Conservation (phyloP, 2,113 vertebrate species). For the Chelonoidis abingdonii region DNA sequence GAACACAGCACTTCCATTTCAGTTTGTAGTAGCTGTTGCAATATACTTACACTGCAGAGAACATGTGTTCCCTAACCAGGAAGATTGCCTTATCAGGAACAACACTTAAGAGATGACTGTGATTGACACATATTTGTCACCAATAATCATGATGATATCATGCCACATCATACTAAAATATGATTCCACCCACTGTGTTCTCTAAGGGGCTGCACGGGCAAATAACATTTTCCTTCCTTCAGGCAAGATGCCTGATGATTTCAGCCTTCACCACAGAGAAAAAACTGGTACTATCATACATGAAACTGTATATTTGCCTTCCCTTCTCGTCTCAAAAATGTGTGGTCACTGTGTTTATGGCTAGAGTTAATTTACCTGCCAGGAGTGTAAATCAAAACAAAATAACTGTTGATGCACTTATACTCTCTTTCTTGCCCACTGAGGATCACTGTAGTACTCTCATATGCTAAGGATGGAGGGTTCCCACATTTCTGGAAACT, state of each 20-base stretch:
- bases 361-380: constrained; percentile 16
- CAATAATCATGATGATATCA: constrained; percentile 13
- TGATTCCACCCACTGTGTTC: not conserved
- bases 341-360: not conserved
- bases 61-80: not conserved
- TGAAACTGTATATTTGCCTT: not conserved
- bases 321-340: not conserved
- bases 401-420: constrained; percentile 23
- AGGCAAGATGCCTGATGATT: constrained; percentile 4
- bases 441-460: not conserved
- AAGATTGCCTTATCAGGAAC: constrained; percentile 3
- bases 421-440: not conserved
- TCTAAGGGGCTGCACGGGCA: not conserved
- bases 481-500: not conserved
- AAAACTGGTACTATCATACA: not conserved
- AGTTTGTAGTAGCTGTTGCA: constrained; percentile 12
- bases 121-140: not conserved
- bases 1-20: not conserved
- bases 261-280: constrained; percentile 21
- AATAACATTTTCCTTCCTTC: not conserved
- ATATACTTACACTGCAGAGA: not conserved
- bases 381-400: constrained; percentile 17
- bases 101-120: constrained; percentile 33
- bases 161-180: constrained; percentile 25
- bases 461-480: not conserved